Evolutionary conservation across 2,113 vertebrate species (phyloP), one percentile per base, ranked within the genome.

Genomic region (Nyctereutes procyonoides): DNA sequence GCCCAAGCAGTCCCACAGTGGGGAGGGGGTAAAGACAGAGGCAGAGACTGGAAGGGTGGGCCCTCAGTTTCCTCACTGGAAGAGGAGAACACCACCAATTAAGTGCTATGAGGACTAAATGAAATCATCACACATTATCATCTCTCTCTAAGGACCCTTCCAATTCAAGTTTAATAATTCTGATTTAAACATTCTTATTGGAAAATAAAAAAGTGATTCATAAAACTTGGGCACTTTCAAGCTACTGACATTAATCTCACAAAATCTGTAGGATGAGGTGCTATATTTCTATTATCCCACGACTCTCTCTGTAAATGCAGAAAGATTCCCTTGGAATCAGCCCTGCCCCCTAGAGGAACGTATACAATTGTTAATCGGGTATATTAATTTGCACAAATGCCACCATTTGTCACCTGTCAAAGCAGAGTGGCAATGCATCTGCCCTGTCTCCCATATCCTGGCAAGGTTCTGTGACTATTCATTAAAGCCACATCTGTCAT

Each of bases 301-400:
- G 51, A 63, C 9, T 20, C 26, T 35, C 32, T 60, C 35, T 55
- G 7, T 12, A 86, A 83, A 69, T n/a, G 60, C 9, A 91, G 26
- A 84, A 71, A 60, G 30, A 51, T 69, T 43, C 35, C 43, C 26
- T 65, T 32, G 60, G 28, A 65, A 60, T 38, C 19, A 20, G 84
- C 12, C 67, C 62, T 79, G 32, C 30, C 84, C 15, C 30, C 67
- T 30, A 51, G 3, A 93, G 88, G 67, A 94, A 90, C 13, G 53
- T 22, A 69, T 3, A 71, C 12, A 15, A 35, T 22, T 5, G 0
- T 82, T 94, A 82, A 67, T 9, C 1, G 4, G 30, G 69, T 32
- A 8, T 89, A 92, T 53, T 95, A 83, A 98, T 95, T 81, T 90
- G 71, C 89, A 91, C 62, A 93, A 87, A 93, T 14, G n/a, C 74